These are phyloP conservation scores for Diadumene lineata DNA, from an alignment of 92 coral and sea anemone species.

Conservation along the genomic window DNA sequence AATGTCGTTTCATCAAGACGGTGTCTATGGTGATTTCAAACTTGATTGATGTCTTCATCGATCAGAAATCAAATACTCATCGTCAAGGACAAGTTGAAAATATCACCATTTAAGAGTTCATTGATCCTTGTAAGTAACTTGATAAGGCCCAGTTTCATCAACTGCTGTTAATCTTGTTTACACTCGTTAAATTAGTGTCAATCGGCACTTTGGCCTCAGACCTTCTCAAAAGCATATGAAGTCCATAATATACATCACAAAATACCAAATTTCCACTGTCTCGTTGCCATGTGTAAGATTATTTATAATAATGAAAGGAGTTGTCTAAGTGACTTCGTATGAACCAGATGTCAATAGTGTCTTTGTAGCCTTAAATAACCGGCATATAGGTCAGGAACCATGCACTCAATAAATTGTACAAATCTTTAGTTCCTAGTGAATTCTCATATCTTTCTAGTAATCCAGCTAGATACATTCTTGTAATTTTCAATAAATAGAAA, in stretches of 20 bases:
- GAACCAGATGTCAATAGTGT: background rate
- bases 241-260: background rate
- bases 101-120: background rate
- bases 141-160: background rate
- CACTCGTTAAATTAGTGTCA: background rate
- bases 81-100: background rate
- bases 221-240: background rate
- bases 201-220: background rate
- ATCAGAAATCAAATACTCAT: background rate
- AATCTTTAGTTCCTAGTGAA: slow-evolving; percentile 1
- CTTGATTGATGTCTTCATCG: background rate
- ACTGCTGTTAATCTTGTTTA: slow-evolving; percentile 3
- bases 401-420: slow-evolving; percentile 6
- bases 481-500: slow-evolving; percentile 29
- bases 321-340: background rate
- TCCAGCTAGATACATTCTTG: slow-evolving; percentile 1
- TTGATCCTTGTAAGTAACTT: background rate
- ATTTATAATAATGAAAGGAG: background rate
- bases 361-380: too few species aligned
- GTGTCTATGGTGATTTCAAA: background rate
- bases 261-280: background rate
- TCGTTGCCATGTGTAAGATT: background rate
- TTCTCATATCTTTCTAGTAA: background rate
- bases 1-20: background rate
- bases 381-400: background rate